Base-by-base conservation (phyloP, 2,888 invertebrate species). In the Linnaemya tessellans region DNA sequence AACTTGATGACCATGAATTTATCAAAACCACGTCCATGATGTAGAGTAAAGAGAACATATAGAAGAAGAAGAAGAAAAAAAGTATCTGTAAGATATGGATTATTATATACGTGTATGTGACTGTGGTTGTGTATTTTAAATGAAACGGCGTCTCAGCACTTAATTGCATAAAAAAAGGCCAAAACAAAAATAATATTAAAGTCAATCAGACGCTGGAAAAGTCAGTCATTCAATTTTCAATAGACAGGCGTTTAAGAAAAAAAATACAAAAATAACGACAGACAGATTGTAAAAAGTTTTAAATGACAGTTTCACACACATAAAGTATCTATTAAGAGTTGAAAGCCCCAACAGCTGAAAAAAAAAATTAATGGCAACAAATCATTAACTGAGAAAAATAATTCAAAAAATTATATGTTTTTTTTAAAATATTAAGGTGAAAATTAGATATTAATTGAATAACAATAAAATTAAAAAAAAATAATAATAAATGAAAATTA, bases 1-100 rank as follows among this genome's bases (percentile, higher is more conserved):
- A 87, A 87, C 86, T 80, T 86, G 87, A 86, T 87, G 87, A 84
- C 87, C 87, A 83, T 87, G 87, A 86, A 86, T 86, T 68, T 84
- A 85, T 68, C 84, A 83, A 58, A 86, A 83, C 75, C 86, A 84
- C 80, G 77, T 77, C 77, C 68, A 80, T 73, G 80, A 67, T 77
- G 74, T 68, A 79, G 80, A 78, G 41, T 65, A 80, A 74, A 64
- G 43, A 70, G 68, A 22, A 5, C 49, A 22, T 65, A 65, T 62
- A 68, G 46, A 35, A 62, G 22, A 41, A 9, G 73, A 62, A 35
- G 30, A 46, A 46, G 35, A 51, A 46, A 46, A 49, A 51, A 60
- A 30, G 22, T 43, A 79, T 79, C 51, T 67, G 41, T 54, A 64
- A 54, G 70, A 70, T 54, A 71, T 30, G 70, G 79, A 79, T 79